Base-by-base conservation (phyloP, 2,113 vertebrate species). In the Nesogale talazaci region DNA sequence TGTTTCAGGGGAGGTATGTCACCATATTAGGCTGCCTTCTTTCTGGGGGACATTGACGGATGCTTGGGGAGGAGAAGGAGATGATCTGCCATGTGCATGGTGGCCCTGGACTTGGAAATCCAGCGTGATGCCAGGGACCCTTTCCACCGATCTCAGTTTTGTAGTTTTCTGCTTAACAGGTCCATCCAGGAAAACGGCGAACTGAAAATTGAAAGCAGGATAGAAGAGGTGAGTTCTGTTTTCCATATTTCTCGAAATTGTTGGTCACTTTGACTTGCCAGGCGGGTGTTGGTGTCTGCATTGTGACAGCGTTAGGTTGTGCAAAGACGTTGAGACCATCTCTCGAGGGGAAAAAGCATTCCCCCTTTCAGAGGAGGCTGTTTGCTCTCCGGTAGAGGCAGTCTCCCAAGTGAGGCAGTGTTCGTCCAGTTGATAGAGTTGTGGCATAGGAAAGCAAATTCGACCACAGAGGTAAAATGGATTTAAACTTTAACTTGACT, bases 161-260 rank as follows among this genome's bases (percentile, higher is more conserved):
- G 4, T 93, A 86, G 81, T 42, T 96, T 96, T 97, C 70, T 97
- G 17, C 42, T 94, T 91, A 96, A 97, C 97, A 98, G 98, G 96
- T 98, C 98, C 96, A 98, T 99, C 96, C 99, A 99, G 97, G 99
- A 99, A 96, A 98, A 98, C 0, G 98, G 98, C 31, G 99, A 99
- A 92, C 97, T 99, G 90, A 99, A 98, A 97, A 98, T 99, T 89
- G 99, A 99, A 90, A 99, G 98, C 97, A 99, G 98, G 97, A 99
- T 99, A 96, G 99, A 99, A 96, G 99, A 99, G 98, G 99, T 99
- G 95, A 94, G 98, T 99, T 52, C 87, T 89, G 16, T 38, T 46
- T 38, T 52, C 34, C 31, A 40, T 36, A 65, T 83, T 63, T 23
- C 5, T 22, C 14, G 2, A 1, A 61, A 16, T 0, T 2, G 0